These are phyloP conservation scores for Danio albolineatus DNA, from an alignment of 2,797 vertebrate genomes.

Conservation along the genomic window DNA sequence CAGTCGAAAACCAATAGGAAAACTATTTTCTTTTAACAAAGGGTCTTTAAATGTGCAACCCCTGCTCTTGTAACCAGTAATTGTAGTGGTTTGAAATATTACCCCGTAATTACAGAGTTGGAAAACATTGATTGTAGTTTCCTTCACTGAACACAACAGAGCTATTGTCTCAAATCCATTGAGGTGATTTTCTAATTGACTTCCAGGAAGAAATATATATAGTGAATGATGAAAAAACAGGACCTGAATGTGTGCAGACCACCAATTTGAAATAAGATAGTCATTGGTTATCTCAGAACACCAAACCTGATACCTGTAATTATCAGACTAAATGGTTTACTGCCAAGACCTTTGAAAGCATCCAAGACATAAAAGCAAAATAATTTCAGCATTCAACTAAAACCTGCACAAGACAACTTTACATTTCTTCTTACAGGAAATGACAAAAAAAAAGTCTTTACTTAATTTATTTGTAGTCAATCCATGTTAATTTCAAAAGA, in stretches of 20 bases:
- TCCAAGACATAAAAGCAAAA: not conserved
- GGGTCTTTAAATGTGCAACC: slow-evolving; percentile 49
- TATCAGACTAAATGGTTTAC: slow-evolving; percentile 10
- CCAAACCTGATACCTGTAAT: slow-evolving; percentile 1
- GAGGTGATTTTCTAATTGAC: slow-evolving; percentile 4
- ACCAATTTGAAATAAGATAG: slow-evolving; percentile 24
- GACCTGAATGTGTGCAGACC: not conserved
- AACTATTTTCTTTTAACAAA: slow-evolving; percentile 38
- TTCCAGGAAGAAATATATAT: not conserved
- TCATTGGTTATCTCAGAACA: not conserved
- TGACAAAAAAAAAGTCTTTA: slow-evolving; percentile 17
- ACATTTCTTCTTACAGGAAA: not conserved
- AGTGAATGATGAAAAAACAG: not conserved
- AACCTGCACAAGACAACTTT: not conserved
- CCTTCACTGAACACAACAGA: slow-evolving; percentile 46
- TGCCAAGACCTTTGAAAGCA: not conserved
- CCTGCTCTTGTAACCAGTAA: slow-evolving; percentile 46
- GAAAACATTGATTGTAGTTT: slow-evolving; percentile 48
- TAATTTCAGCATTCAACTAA: not conserved
- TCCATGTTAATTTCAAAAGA: slow-evolving; percentile 41
- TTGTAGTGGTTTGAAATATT: slow-evolving; percentile 65
- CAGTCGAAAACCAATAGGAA: slow-evolving; percentile 11
- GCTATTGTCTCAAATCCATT: slow-evolving; percentile 18
- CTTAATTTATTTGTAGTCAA: slow-evolving; percentile 70
- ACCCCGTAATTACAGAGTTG: slow-evolving; percentile 66